Base-by-base conservation (phyloP, 2,113 vertebrate species). In the Gambusia holbrooki region DNA sequence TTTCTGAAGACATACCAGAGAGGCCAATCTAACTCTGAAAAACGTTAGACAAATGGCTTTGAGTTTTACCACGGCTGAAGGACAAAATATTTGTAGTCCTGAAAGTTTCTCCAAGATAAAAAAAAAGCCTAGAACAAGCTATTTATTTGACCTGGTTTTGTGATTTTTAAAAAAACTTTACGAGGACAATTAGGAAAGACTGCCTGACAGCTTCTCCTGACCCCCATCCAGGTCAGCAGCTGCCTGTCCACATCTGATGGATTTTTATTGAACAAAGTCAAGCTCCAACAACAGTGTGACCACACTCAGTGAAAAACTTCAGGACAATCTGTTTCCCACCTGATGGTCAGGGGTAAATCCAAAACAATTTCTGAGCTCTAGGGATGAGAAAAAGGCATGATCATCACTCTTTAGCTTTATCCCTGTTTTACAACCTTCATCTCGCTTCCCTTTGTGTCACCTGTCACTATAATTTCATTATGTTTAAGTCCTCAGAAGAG, bases 311-410 rank as follows among this genome's bases (percentile, higher is more conserved):
- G 54, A 76, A 88, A 77, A 73, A 35, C 61, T 77, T 79, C 69
- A 1, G 11, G 64, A 64, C 37, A 70, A 91, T 90, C 69, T 1
- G 75, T 92, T 88, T 89, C 86, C 66, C 69, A 60, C n/a, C 76
- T 85, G 86, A 88, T 33, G 67, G 78, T 78, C 73, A 66, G 77
- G 78, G 80, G 81, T 69, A 71, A 79, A 45, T 68, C 74, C 73
- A 86, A 84, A 71, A 37, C 73, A 8, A 90, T 90, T 86, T 85
- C 92, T 87, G 82, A 87, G 68, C 72, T 66, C 68, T 68, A 83
- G 83, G 83, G 69, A 72, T 66, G 60, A 69, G 63, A 66, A 77
- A 61, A 89, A 81, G 72, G 84, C 80, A 79, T 25, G 7, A 86
- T 85, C 72, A 85, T 87, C 67, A 0, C 77, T 91, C 79, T 85